phyloP scores from a whole-genome alignment of 2,888 invertebrate species.

The Azorinus chamasolen region DNA sequence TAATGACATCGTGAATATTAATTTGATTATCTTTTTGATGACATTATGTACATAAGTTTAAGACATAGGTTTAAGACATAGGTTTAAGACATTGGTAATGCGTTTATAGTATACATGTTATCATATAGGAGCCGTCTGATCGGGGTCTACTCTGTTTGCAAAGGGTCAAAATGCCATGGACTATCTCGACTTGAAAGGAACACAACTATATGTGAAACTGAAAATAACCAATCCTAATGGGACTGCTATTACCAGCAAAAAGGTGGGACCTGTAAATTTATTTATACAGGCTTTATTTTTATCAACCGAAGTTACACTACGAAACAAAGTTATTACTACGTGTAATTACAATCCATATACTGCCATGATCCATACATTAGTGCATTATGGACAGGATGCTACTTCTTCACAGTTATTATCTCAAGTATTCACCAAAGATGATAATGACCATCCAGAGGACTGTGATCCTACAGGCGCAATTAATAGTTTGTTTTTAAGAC shows the following conservation, averaged over 20 bases:
- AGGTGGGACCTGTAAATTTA: constrained; percentile 49
- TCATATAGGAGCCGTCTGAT: too few species aligned
- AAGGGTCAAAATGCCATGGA: constrained; percentile 62
- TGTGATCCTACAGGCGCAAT: constrained; percentile 33
- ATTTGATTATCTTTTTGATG: too few species aligned
- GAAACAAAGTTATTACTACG: constrained; percentile 48
- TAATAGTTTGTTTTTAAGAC: constrained; percentile 20
- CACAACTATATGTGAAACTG: constrained; percentile 44
- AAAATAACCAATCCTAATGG: constrained; percentile 54
- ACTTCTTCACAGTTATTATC: constrained; percentile 27
- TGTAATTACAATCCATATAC: constrained; percentile 60
- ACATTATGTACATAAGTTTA: too few species aligned
- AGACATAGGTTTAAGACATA: too few species aligned
- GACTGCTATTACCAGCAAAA: constrained; percentile 4
- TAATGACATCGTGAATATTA: too few species aligned
- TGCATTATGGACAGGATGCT: constrained; percentile 47
- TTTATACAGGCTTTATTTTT: constrained; percentile 60
- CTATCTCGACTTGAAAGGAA: constrained; percentile 55
- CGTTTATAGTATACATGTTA: too few species aligned
- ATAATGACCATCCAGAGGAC: constrained; percentile 30
- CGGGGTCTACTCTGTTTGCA: too few species aligned
- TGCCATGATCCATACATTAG: constrained; percentile 47
- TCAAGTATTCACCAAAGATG: constrained; percentile 40
- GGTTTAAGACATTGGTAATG: too few species aligned
- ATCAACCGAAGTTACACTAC: constrained; percentile 56